A percentile compares a stretch with the other conserved stretches of the same genome.
Evolutionary conservation across 2,113 vertebrate species (phyloP).

Genomic region (Rhinoderma darwinii): DNA sequence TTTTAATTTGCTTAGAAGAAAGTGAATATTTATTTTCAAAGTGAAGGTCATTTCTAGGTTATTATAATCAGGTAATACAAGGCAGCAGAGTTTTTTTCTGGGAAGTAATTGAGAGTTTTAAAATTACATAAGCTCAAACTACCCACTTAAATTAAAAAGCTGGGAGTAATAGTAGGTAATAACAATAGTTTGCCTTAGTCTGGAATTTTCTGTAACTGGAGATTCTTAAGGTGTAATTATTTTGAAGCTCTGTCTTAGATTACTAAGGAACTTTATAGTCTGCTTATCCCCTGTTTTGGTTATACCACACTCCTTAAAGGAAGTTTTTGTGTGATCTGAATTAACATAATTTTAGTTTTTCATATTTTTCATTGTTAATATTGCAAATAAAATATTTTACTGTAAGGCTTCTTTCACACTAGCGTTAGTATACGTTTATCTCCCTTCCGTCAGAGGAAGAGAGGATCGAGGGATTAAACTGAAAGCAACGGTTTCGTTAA

Average conservation of each 20-base stretch:
- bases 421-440: no score
- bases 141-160: conserved; percentile 33
- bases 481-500: no score
- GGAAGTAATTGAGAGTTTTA: conserved; percentile 29
- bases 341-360: no score
- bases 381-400: no score
- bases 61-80: neutral
- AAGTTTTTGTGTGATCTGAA: neutral
- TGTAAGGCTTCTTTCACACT: no score
- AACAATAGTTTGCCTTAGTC: conserved; percentile 35
- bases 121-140: conserved; percentile 25
- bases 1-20: neutral
- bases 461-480: no score
- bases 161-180: neutral
- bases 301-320: neutral
- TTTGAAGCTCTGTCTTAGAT: conserved; percentile 13
- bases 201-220: conserved; percentile 40
- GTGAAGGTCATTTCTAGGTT: conserved; percentile 32
- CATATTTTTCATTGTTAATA: no score
- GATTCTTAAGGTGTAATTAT: conserved; percentile 11
- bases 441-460: no score
- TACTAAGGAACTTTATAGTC: conserved; percentile 12
- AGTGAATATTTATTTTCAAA: neutral
- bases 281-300: neutral
- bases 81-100: conserved; percentile 2